Conservation (phyloP, 2,113 vertebrate genomes). For the Silurus glanis region DNA sequence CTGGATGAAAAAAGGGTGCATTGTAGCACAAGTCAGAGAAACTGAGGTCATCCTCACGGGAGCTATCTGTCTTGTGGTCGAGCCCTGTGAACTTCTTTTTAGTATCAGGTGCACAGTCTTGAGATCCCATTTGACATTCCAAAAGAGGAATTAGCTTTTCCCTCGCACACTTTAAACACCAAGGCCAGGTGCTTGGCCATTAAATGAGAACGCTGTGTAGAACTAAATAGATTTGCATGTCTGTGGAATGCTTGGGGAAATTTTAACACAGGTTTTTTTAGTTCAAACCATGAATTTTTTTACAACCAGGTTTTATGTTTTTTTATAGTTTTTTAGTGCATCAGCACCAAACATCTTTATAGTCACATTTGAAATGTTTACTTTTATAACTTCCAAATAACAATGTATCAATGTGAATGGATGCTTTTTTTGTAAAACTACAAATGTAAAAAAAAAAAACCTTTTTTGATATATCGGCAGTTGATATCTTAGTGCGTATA, state of each 20-base stretch:
- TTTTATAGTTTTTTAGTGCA: neutral
- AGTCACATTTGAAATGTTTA: neutral
- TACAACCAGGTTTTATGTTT: slow-evolving; percentile 41
- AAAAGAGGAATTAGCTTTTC: slow-evolving; percentile 86
- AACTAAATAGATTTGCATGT: slow-evolving; percentile 92
- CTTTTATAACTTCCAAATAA: neutral
- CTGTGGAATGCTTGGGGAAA: slow-evolving; percentile 74
- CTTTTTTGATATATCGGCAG: neutral
- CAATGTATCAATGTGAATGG: neutral
- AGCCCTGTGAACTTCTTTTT: slow-evolving; percentile 89
- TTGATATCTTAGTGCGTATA: neutral
- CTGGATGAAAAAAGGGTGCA: slow-evolving; percentile 62
- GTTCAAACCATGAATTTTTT: slow-evolving; percentile 75
- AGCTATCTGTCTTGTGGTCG: slow-evolving; percentile 81
- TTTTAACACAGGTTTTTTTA: slow-evolving; percentile 77
- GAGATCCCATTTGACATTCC: slow-evolving; percentile 97
- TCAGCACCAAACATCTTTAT: neutral
- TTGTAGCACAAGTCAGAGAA: slow-evolving; percentile 79
- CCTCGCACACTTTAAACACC: slow-evolving; percentile 81
- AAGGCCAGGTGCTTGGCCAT: slow-evolving; percentile 85
- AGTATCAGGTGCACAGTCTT: slow-evolving; percentile 99
- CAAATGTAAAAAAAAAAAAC: neutral
- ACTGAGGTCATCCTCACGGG: slow-evolving; percentile 77
- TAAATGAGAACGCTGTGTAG: slow-evolving; percentile 78
- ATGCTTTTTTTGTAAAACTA: neutral